A percentile compares a stretch with the other conserved stretches of the same genome.
Evolutionary conservation across 2,888 invertebrate genomes (phyloP).

Genomic region (Diachrysia chrysitis): DNA sequence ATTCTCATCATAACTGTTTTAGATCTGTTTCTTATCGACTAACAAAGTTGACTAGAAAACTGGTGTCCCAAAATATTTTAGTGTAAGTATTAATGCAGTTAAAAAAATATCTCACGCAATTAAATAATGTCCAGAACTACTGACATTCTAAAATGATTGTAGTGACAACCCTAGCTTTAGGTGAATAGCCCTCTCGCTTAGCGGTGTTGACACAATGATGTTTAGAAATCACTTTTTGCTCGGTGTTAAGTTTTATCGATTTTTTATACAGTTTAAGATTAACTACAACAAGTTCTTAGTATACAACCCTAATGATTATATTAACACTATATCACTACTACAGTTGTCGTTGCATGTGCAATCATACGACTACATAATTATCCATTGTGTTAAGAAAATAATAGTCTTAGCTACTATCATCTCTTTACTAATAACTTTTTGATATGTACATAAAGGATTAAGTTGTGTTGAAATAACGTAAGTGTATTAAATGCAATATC

Average conservation of each 20-base stretch:
- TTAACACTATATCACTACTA: background rate
- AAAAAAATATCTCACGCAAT: no score
- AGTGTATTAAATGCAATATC: background rate
- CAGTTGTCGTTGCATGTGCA: no score
- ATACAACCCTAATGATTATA: background rate
- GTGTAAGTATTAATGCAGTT: no score
- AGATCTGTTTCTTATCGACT: no score
- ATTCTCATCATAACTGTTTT: no score
- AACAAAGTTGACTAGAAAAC: no score
- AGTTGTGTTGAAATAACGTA: background rate
- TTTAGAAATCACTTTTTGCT: slow-evolving; percentile 32
- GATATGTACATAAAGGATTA: no score
- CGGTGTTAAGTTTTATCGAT: slow-evolving; percentile 24
- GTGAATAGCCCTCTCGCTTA: slow-evolving; percentile 50
- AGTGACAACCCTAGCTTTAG: slow-evolving; percentile 10
- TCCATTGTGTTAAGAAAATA: no score
- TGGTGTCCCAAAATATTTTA: no score
- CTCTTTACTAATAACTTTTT: no score
- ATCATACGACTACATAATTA: no score
- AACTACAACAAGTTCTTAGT: background rate
- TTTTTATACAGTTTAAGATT: slow-evolving; percentile 3
- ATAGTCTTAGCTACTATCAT: no score
- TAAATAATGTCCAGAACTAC: background rate
- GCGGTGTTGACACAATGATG: slow-evolving; percentile 31
- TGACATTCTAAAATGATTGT: background rate